Evolutionary conservation across 1,140 invertebrate species (phyloP), one percentile per base, ranked within the genome.

Genomic region (Danaus melanippus): DNA sequence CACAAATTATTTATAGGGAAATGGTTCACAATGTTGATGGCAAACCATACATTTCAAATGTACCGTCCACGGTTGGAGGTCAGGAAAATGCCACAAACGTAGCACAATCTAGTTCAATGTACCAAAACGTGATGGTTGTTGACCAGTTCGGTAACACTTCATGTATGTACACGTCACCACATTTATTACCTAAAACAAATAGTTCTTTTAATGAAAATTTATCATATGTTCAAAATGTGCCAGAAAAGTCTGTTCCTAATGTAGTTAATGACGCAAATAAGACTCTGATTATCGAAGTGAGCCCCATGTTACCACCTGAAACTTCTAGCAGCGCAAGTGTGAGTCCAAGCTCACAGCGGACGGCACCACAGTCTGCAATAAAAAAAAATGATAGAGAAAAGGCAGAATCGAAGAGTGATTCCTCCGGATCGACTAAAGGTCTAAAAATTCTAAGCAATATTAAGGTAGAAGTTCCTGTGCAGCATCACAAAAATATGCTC

Each of bases 371-470:
- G 9, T 53, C 51, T 11, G 46, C 47, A 46, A 46, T 53, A 44
- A 60, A 62, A 44, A 69, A 58, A 12, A 51, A 51, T 45, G 60
- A 67, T 46, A 50, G 58, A 42, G 73, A 79, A 41, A 70, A 63
- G 42, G 8, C 53, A 2, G 74, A 78, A 9, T 10, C 49, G 7
- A 78, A 71, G 56, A 69, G 17, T 64, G 74, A 80, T 10, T 53
- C 60, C 3, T 58, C 73, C 32, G 71, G 75, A 5, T 49, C 71
- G 21, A 75, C 56, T 53, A 86, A 84, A 56, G 84, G 87, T n/a
- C 55, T 88, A 45, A 87, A 87, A 69, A 88, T 88, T 56, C 64
- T 88, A 17, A 88, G 87, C 57, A 87, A 88, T 64, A 83, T 88
- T 41, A 88, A 87, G 59, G 81, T 88, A 9, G 87, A 88, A 73